phyloP scores from a whole-genome alignment of 2,888 invertebrate species.

The Glaucopsyche alexis region DNA sequence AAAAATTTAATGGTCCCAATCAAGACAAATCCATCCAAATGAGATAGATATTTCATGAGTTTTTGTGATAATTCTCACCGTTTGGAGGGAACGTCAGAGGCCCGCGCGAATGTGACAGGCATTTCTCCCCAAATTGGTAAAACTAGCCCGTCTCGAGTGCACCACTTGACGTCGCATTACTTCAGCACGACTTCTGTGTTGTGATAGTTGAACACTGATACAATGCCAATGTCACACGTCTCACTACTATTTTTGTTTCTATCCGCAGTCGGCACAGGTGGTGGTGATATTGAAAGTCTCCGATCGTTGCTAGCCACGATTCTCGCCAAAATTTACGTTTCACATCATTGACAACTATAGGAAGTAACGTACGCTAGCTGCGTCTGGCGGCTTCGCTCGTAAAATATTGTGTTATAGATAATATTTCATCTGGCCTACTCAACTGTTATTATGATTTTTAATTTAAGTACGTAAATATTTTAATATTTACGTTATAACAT shows the following conservation, averaged over 20 bases:
- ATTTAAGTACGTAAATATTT: too few species aligned
- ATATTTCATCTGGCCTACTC: too few species aligned
- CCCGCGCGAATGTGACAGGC: constrained; percentile 57
- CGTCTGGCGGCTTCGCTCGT: not conserved
- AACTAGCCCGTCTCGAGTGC: constrained; percentile 25
- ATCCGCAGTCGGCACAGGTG: constrained; percentile 37
- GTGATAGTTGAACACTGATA: constrained; percentile 38
- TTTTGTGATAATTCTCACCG: constrained; percentile 48
- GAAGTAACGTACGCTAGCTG: not conserved
- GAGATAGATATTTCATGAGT: not conserved
- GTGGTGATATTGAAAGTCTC: constrained; percentile 20
- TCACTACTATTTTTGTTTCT: constrained; percentile 48
- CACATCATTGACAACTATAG: not conserved
- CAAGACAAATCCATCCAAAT: not conserved
- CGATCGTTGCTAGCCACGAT: constrained; percentile 29
- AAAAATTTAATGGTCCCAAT: not conserved
- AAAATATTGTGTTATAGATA: not conserved
- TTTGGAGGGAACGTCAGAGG: constrained; percentile 51
- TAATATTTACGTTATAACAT: too few species aligned
- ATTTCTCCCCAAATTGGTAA: constrained; percentile 40
- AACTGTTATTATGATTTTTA: too few species aligned
- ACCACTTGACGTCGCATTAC: constrained; percentile 33
- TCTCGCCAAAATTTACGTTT: constrained; percentile 18
- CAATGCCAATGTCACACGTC: constrained; percentile 55
- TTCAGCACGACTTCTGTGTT: constrained; percentile 34